Base-by-base conservation (phyloP, 2,888 invertebrate species). In the Cerastis rubricosa region DNA sequence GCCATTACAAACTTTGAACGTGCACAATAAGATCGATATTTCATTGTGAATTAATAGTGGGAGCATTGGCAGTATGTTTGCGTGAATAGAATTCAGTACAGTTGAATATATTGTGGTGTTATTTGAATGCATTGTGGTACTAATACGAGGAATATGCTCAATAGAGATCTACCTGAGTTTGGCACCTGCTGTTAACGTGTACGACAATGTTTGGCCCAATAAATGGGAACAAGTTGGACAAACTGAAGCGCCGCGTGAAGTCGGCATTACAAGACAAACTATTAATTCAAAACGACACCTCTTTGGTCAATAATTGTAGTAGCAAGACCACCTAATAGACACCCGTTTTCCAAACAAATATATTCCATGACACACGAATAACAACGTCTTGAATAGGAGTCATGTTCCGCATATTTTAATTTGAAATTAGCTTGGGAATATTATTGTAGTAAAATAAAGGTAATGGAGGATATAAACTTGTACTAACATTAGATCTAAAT, bases 171-270 rank as follows among this genome's bases (percentile, higher is more conserved):
- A 96, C 96, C 96, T 96, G 95, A 89, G 87, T 80, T 87, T 85
- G 93, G 84, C 95, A 95, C 95, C 96, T 95, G 96, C 95, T 94
- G 93, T 87, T 82, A 70, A 57, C 74, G 64, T 85, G 88, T 86
- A 64, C 40, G 67, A 71, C 64, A 68, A 54, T 78, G 66, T 74
- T 78, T 66, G 68, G 71, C 65, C 73, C 71, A 77, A 82, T 75
- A 79, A 78, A 88, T 88, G 87, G 88, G 88, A 87, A 90, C 90
- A 91, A 94, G 88, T 89, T 86, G 88, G 87, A 90, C 89, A 92
- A 94, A 92, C 91, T 88, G 87, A 88, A 93, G 96, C 96, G 96
- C 96, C 96, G 94, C 95, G 93, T 96, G 95, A 94, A 94, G 89
- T 90, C 88, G 83, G 88, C 87, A 87, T 89, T 87, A 85, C 83